Conservation (phyloP, 1,140 invertebrate species). For the Dreissena rostriformis region DNA sequence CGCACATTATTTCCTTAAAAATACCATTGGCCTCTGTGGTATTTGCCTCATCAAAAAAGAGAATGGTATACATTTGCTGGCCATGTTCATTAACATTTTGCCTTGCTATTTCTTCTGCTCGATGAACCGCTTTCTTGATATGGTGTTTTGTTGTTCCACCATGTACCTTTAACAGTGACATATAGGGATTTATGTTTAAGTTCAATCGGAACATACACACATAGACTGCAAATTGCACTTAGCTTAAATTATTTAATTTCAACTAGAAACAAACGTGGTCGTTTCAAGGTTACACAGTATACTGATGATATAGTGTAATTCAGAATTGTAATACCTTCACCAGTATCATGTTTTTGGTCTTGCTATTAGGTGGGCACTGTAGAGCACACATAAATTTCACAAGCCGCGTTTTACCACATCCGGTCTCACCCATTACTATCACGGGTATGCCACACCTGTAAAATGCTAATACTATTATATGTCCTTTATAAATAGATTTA, state of each 20-base stretch:
- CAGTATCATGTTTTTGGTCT: conserved; percentile 72
- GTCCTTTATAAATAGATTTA: no score
- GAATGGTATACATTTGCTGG: conserved; percentile 66
- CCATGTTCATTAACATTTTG: conserved; percentile 52
- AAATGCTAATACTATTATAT: no score
- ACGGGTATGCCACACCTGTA: no score
- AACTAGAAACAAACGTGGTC: no score
- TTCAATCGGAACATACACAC: no score
- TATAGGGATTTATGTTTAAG: no score
- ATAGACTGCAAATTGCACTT: no score
- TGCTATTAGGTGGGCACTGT: background rate
- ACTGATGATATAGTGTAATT: background rate
- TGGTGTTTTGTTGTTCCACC: conserved; percentile 72
- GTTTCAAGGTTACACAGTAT: no score
- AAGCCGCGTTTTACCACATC: conserved; percentile 70
- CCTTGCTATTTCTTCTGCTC: conserved; percentile 64
- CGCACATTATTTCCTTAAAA: conserved; percentile 79
- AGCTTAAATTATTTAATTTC: no score
- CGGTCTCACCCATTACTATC: no score
- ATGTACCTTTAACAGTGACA: conserved; percentile 66
- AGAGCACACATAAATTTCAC: no score
- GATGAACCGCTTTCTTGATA: conserved; percentile 65
- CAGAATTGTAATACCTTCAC: conserved; percentile 71
- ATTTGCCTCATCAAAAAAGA: conserved; percentile 79
- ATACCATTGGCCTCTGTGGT: conserved; percentile 76